Base-by-base conservation (phyloP, 2,888 invertebrate genomes). In the Romanomermis culicivorax region DNA sequence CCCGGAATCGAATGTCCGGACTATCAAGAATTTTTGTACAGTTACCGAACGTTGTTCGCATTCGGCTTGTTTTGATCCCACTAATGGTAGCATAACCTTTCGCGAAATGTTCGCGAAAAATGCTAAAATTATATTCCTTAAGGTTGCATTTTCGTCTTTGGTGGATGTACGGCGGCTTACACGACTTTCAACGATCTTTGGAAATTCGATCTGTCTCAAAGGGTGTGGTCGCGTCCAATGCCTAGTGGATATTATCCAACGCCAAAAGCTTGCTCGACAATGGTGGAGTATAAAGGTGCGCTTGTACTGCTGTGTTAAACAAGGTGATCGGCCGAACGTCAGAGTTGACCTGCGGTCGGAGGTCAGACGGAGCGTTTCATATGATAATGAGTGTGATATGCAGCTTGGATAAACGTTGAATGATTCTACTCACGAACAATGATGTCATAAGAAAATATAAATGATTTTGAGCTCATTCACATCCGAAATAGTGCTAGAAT, bases 141-240 rank as follows among this genome's bases (percentile, higher is more conserved):
- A 23, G 49, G 47, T 2, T 81, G 80, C 2, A 85, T 93, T 83
- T 93, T 85, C 68, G 79, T 93, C 50, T 91, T 93, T 76, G 93
- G 93, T 30, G 93, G 93, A 4, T 91, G 89, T 64, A 89, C 91
- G 14, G 83, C 84, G 42, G 82, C 84, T 54, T 83, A 83, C 64
- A 91, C 93, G 24, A 86, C 93, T 17, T 91, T 91, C 67, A 93
- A 95, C 74, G 93, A 95, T 74, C 75, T 95, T 30, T 93, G 93
- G 93, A 77, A 80, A 59, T 80, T 93, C 70, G 86, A 93, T 74
- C 76, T 93, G 58, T 82, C 83, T 1, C 80, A 78, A 50, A 76
- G 86, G 63, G 14, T n/a, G 42, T 55, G 55, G 55, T 2, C 43
- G 20, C 55, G 55, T 2, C 55, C 55, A 2, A 30, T 55, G 51